These are phyloP conservation scores for Thymelicus lineola DNA, from an alignment of 2,888 invertebrate genomes.

Conservation along the genomic window DNA sequence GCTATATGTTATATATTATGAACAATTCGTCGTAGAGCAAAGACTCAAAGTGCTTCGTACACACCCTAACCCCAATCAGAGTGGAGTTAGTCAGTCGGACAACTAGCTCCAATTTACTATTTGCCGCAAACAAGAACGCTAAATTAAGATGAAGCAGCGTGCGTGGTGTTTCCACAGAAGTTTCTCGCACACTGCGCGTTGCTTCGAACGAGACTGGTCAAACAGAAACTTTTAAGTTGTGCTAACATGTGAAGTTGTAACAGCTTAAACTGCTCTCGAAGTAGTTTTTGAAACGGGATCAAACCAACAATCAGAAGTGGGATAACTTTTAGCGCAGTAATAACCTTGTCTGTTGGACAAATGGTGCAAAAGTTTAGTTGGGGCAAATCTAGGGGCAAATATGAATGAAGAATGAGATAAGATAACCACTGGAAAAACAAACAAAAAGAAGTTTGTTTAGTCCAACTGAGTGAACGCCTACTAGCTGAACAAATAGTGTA, in stretches of 20 bases:
- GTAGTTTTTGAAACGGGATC: background rate
- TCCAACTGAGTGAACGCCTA: background rate
- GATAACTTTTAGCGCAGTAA: background rate
- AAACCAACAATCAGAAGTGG: background rate
- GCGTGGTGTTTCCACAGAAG: conserved; percentile 48
- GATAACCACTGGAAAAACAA: too few relatives aligned
- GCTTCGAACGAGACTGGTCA: background rate
- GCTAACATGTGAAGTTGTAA: background rate
- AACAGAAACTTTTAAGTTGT: conserved; percentile 3
- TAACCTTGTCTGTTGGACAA: background rate
- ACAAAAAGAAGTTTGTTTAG: background rate
- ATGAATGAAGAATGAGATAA: too few relatives aligned
- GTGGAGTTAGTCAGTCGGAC: conserved; percentile 62
- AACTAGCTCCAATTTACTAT: conserved; percentile 76
- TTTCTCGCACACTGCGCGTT: conserved; percentile 19
- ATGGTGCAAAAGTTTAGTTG: background rate
- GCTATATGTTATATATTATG: background rate
- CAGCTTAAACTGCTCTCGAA: background rate
- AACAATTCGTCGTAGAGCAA: conserved; percentile 6
- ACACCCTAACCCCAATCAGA: conserved; percentile 48
- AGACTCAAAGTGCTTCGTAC: conserved; percentile 30
- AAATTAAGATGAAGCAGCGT: conserved; percentile 74
- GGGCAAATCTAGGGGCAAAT: background rate
- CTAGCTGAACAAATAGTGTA: background rate
- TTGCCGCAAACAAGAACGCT: conserved; percentile 76